These are phyloP conservation scores for Bellardia pandia DNA, from an alignment of 2,888 invertebrate genomes.

Conservation along the genomic window DNA sequence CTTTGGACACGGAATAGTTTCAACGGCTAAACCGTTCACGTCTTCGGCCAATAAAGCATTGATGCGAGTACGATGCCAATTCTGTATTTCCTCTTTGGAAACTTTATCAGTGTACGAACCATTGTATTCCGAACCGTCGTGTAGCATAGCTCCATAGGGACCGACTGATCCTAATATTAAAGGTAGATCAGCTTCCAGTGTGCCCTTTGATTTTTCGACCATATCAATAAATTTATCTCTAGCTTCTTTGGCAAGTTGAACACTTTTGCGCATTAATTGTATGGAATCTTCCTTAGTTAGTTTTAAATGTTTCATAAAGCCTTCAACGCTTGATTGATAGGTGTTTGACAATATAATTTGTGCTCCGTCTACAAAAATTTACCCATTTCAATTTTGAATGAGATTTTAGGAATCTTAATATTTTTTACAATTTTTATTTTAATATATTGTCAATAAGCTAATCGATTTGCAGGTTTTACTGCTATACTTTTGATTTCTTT, in stretches of 20 bases:
- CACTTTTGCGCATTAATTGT: constrained; percentile 89
- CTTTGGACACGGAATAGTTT: constrained; percentile 94
- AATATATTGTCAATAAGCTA: no score
- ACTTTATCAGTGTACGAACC: constrained; percentile 91
- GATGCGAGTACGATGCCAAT: constrained; percentile 94
- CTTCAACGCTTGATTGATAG: constrained; percentile 93
- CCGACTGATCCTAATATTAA: constrained; percentile 95
- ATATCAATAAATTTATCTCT: constrained; percentile 86
- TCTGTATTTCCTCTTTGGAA: constrained; percentile 88
- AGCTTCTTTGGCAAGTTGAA: constrained; percentile 89
- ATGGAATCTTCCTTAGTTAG: constrained; percentile 88
- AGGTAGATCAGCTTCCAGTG: constrained; percentile 83
- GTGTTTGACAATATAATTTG: constrained; percentile 94
- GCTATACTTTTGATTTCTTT: no score
- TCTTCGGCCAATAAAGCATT: constrained; percentile 90
- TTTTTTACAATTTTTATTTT: no score
- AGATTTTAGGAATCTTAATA: background rate
- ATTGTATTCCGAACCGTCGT: constrained; percentile 96
- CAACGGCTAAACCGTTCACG: constrained; percentile 93
- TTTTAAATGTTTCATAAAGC: constrained; percentile 90
- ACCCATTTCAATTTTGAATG: background rate
- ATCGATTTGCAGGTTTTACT: no score
- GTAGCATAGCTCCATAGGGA: constrained; percentile 95
- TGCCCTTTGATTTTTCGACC: constrained; percentile 62
- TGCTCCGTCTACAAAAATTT: constrained; percentile 89